Base-by-base conservation (phyloP, 2,113 vertebrate genomes). In the Oreochromis niloticus region DNA sequence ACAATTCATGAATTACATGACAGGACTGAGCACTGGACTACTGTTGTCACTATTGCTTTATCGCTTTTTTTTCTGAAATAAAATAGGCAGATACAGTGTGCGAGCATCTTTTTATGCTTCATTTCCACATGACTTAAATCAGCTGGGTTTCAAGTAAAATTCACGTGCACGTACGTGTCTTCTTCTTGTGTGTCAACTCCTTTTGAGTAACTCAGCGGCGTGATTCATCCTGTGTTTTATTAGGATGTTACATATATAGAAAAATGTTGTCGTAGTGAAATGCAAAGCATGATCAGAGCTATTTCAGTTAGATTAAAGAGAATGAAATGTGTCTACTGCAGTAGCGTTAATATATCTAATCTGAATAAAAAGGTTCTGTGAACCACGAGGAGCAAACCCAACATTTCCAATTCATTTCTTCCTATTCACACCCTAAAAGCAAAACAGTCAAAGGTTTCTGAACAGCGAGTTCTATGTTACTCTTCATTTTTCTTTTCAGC, bases 391-490 rank as follows among this genome's bases (percentile, higher is more conserved):
- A 91, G 46, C 50, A 80, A 68, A 85, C 17, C 36, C 24, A 7
- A 91, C 83, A 39, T 87, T 43, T 27, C 85, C 10, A 7, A 78
- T 50, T 39, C 83, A 85, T 75, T 87, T 87, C 78, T 73, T 22
- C 39, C 30, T 63, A 52, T 36, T 41, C 82, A 85, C 75, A 86
- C 39, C 10, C 52, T 48, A 63, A 68, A 87, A 57, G 63, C 48
- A 82, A 59, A n/a, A 10, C 83, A 89, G 88, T 90, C 85, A 80
- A 10, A 82, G 9, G 52, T 87, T 87, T 89, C 92, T 89, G 87
- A 92, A 91, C 84, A 89, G 55, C 36, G 6, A 14, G 4, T 13
- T 36, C 36, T 34, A 79, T 24, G 13, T 17, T 46, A 46, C 9
- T 32, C 17, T 75, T 75, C 14, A 48, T 7, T 48, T 48, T 48